Conservation (phyloP, 2,888 invertebrate species). For the Amorpha juglandis region DNA sequence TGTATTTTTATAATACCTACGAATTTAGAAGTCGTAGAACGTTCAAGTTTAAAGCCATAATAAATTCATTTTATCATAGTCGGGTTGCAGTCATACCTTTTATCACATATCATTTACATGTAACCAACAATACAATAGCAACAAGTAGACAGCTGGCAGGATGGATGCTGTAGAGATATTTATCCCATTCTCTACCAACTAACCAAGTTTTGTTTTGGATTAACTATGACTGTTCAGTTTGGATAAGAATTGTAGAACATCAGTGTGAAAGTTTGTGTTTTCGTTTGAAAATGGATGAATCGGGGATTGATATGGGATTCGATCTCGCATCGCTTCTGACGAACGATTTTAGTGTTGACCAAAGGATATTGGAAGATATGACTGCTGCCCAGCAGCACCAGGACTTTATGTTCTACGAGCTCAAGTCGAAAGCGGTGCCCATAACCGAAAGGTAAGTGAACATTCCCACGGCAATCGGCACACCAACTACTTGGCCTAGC, state of each 20-base stretch:
- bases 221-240: constrained; percentile 57
- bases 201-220: constrained; percentile 61
- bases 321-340: constrained; percentile 85
- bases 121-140: constrained; percentile 68
- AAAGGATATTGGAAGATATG: constrained; percentile 83
- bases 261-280: constrained; percentile 69
- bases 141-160: constrained; percentile 81
- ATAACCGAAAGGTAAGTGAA: constrained; percentile 83
- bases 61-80: constrained; percentile 45
- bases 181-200: constrained; percentile 58
- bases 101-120: constrained; percentile 59
- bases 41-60: constrained; percentile 30
- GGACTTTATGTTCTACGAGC: constrained; percentile 86
- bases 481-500: constrained; percentile 26
- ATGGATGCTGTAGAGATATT: constrained; percentile 73
- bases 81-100: constrained; percentile 60
- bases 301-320: constrained; percentile 87
- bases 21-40: constrained; percentile 37
- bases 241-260: constrained; percentile 48
- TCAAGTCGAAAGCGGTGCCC: constrained; percentile 85
- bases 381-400: constrained; percentile 81
- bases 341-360: constrained; percentile 81
- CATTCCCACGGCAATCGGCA: constrained; percentile 45
- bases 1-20: constrained; percentile 21
- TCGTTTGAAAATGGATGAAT: constrained; percentile 84